phyloP scores from a whole-genome alignment of 2,113 vertebrate genomes.

The Suncus etruscus region DNA sequence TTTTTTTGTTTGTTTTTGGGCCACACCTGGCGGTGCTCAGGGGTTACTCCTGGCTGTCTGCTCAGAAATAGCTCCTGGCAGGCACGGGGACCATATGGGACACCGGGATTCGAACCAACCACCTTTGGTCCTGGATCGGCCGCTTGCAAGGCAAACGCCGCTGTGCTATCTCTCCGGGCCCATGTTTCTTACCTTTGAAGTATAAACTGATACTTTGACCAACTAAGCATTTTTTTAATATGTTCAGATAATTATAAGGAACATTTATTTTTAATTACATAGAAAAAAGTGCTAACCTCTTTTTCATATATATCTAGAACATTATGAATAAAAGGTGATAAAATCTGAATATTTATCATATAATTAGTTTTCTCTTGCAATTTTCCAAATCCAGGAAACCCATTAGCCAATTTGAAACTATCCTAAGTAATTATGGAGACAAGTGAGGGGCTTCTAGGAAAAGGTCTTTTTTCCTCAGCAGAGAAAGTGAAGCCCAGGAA shows the following conservation, averaged over 20 bases:
- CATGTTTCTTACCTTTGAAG: constrained; percentile 55
- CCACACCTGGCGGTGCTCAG: too few species aligned
- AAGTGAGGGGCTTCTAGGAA: constrained; percentile 68
- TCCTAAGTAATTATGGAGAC: constrained; percentile 66
- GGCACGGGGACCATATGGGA: too few species aligned
- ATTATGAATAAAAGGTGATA: constrained; percentile 59
- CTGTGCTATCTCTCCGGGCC: too few species aligned
- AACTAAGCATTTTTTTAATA: constrained; percentile 49
- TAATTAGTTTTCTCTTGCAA: constrained; percentile 65
- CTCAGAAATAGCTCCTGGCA: too few species aligned
- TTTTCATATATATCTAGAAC: constrained; percentile 48
- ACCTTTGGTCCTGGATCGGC: too few species aligned
- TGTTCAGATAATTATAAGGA: constrained; percentile 45
- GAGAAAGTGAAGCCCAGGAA: constrained; percentile 60
- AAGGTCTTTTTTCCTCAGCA: constrained; percentile 57
- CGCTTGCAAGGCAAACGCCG: too few species aligned
- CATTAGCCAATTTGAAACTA: constrained; percentile 66
- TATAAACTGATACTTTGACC: constrained; percentile 10
- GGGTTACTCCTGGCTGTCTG: too few species aligned
- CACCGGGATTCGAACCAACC: too few species aligned
- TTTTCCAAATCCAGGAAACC: constrained; percentile 68
- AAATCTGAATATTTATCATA: constrained; percentile 69
- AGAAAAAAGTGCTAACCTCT: constrained; percentile 44
- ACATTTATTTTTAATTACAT: constrained; percentile 57
- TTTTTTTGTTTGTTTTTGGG: too few species aligned